phyloP scores from a whole-genome alignment of 2,113 vertebrate genomes.

The Alces alces region DNA sequence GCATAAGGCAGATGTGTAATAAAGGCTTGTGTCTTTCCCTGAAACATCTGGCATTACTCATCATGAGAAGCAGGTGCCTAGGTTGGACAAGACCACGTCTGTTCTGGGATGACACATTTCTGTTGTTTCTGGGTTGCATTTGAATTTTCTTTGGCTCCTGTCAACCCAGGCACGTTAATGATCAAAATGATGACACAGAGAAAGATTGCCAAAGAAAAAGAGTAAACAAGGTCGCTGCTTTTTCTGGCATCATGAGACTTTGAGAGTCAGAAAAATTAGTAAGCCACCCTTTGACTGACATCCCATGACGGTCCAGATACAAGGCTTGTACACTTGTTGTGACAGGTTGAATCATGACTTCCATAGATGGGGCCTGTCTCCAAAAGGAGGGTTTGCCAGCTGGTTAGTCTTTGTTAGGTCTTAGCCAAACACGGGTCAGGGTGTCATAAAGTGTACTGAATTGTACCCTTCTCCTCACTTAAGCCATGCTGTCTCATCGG shows the following conservation, averaged over 20 bases:
- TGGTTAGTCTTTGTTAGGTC: slow-evolving; percentile 48
- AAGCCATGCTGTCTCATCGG: neutral
- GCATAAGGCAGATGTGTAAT: slow-evolving; percentile 46
- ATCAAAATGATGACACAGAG: slow-evolving; percentile 51
- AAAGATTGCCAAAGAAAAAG: slow-evolving; percentile 52
- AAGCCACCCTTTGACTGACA: slow-evolving; percentile 48
- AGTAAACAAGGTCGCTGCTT: slow-evolving; percentile 47
- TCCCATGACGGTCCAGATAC: neutral
- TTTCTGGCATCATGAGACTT: slow-evolving; percentile 39
- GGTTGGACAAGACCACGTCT: slow-evolving; percentile 27
- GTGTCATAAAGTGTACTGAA: slow-evolving; percentile 44
- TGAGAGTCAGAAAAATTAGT: slow-evolving; percentile 62
- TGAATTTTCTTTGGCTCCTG: slow-evolving; percentile 56
- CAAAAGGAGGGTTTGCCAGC: slow-evolving; percentile 60
- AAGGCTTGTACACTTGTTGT: slow-evolving; percentile 40
- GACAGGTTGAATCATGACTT: slow-evolving; percentile 45
- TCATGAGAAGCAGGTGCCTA: slow-evolving; percentile 51
- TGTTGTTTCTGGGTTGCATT: slow-evolving; percentile 60
- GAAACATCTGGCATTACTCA: slow-evolving; percentile 64
- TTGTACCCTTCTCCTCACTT: neutral
- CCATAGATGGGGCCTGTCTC: slow-evolving; percentile 50
- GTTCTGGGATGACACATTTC: slow-evolving; percentile 57
- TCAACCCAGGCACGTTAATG: slow-evolving; percentile 22
- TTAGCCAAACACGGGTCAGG: neutral
- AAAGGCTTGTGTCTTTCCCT: slow-evolving; percentile 8